Percentiles rank a stretch among this genome's conserved stretches.
These are phyloP conservation scores for Pristis pectinata DNA, from an alignment of 2,797 vertebrate species.

Conservation along the genomic window DNA sequence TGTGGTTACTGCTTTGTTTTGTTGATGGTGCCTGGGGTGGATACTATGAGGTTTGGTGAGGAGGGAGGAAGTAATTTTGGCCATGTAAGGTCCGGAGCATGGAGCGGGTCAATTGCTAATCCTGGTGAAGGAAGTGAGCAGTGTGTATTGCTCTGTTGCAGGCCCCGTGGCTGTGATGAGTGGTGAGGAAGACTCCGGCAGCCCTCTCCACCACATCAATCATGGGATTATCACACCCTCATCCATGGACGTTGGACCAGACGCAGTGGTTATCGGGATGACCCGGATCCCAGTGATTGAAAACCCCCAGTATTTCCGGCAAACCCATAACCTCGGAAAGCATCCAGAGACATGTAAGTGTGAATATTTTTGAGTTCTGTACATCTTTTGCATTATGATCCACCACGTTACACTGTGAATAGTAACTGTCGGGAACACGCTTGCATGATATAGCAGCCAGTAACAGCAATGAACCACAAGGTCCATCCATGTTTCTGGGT, in stretches of 20 bases:
- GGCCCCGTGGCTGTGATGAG: conserved; percentile 95
- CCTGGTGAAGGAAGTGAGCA: neutral
- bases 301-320: conserved; percentile 94
- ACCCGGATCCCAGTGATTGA: conserved; percentile 95
- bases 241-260: conserved; percentile 77
- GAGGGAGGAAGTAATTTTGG: neutral
- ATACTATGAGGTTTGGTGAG: neutral
- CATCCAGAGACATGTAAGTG: conserved; percentile 83
- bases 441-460: neutral
- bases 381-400: conserved; percentile 28
- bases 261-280: conserved; percentile 95
- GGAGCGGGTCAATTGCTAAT: neutral
- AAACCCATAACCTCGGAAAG: conserved; percentile 96
- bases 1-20: no score
- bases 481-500: neutral
- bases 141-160: conserved; percentile 44
- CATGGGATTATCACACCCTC: conserved; percentile 91
- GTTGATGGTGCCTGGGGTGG: neutral
- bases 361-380: neutral
- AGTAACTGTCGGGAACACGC: neutral
- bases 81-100: no score
- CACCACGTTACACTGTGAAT: conserved; percentile 34
- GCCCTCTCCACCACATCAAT: conserved; percentile 95
- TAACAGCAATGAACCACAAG: neutral
- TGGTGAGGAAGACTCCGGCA: conserved; percentile 95